Evolutionary conservation across 2,888 invertebrate genomes (phyloP).

Genomic region (Lepidochitona cinerea): DNA sequence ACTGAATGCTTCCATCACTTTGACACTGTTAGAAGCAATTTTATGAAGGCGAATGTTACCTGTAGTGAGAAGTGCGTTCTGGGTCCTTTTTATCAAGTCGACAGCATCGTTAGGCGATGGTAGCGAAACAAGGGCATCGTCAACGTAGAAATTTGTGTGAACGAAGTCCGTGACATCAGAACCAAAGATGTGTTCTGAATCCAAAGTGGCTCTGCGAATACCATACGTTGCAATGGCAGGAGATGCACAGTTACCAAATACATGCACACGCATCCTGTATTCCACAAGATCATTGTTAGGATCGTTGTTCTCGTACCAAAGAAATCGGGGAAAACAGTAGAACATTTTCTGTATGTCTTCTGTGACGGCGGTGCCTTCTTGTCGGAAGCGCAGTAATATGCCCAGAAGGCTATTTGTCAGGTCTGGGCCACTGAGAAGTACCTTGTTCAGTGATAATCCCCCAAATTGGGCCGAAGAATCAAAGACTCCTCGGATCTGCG

Average conservation of each 20-base stretch:
- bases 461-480: neutral
- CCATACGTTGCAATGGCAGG: no score
- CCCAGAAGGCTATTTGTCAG: no score
- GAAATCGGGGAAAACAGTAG: neutral
- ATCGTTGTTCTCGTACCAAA: neutral
- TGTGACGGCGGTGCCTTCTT: neutral
- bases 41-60: neutral
- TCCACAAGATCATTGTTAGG: no score
- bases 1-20: neutral
- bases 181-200: neutral
- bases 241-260: neutral
- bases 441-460: neutral
- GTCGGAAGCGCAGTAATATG: neutral
- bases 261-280: neutral
- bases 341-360: neutral
- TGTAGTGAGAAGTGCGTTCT: neutral
- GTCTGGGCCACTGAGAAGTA: neutral
- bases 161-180: neutral
- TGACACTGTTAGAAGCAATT: neutral
- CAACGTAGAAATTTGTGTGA: neutral
- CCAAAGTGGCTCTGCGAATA: neutral
- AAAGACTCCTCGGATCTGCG: neutral
- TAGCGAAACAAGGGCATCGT: neutral
- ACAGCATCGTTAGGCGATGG: neutral
- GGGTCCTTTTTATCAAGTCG: neutral